A percentile compares a stretch with the other conserved stretches of the same genome.
Conservation (phyloP, 2,888 invertebrate genomes). For the Liopterus haemorrhoidalis region DNA sequence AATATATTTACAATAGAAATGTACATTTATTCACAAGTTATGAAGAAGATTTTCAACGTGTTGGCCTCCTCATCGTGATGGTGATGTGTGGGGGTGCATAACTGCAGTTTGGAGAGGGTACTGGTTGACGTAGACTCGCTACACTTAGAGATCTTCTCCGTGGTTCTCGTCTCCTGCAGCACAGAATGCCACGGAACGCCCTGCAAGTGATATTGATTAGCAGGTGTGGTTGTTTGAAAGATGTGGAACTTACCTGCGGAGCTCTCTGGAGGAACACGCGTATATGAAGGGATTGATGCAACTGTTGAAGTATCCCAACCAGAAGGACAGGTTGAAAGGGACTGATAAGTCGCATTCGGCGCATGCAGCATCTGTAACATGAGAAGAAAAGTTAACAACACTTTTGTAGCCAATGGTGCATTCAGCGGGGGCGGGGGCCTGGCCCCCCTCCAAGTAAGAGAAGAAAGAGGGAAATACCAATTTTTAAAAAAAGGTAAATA, state of each 20-base stretch:
- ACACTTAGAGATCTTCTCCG: slow-evolving; percentile 15
- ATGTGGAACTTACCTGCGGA: slow-evolving; percentile 43
- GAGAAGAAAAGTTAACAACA: no score
- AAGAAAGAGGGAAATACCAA: no score
- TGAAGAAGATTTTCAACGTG: slow-evolving; percentile 12
- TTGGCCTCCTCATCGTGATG: slow-evolving; percentile 19
- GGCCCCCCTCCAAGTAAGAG: no score
- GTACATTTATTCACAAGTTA: no score
- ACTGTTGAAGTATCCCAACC: slow-evolving; percentile 65
- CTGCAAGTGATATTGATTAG: slow-evolving; percentile 7
- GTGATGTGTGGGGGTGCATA: slow-evolving; percentile 16
- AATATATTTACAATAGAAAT: no score
- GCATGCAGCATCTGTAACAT: slow-evolving; percentile 45
- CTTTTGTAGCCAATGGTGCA: no score
- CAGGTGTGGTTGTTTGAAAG: slow-evolving; percentile 36
- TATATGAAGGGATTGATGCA: slow-evolving; percentile 64
- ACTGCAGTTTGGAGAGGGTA: slow-evolving; percentile 20
- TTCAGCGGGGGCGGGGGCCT: no score
- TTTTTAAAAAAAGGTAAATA: no score
- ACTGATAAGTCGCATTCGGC: slow-evolving; percentile 49
- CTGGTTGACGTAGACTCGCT: slow-evolving; percentile 19
- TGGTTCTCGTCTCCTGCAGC: slow-evolving; percentile 18
- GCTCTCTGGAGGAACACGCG: slow-evolving; percentile 51
- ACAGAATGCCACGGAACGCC: slow-evolving; percentile 24
- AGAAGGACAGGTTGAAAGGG: slow-evolving; percentile 58